Evolutionary conservation across 2,113 vertebrate species (phyloP).

Genomic region (Lota lota): DNA sequence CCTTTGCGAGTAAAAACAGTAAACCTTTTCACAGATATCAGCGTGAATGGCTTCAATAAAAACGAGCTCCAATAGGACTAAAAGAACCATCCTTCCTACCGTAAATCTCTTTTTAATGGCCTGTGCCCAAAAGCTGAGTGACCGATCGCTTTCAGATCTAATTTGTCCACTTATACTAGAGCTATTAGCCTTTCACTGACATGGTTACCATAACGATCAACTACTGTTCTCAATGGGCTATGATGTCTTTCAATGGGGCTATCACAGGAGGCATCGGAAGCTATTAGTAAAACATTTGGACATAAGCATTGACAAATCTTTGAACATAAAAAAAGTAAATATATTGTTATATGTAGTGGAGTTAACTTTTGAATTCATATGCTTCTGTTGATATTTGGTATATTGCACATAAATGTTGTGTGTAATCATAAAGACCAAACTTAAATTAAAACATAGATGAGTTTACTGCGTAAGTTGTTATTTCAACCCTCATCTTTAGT

Average conservation of each 20-base stretch:
- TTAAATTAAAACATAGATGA: too few species aligned
- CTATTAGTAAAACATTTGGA: conserved; percentile 15
- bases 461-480: too few species aligned
- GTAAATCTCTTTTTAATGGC: conserved; percentile 6
- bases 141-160: conserved; percentile 15
- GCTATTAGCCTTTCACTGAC: conserved; percentile 32
- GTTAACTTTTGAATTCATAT: too few species aligned
- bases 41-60: conserved; percentile 18
- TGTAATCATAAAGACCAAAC: too few species aligned
- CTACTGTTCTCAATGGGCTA: conserved; percentile 2
- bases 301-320: too few species aligned
- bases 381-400: too few species aligned
- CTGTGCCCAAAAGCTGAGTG: conserved; percentile 18
- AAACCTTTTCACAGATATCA: conserved; percentile 40
- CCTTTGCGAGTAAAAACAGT: conserved; percentile 25
- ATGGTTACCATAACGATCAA: conserved; percentile 41
- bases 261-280: conserved; percentile 26
- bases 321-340: too few species aligned
- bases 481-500: too few species aligned
- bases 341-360: too few species aligned
- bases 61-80: conserved; percentile 25
- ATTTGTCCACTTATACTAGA: conserved; percentile 32
- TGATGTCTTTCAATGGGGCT: conserved; percentile 33
- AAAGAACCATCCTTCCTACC: conserved; percentile 21
- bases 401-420: too few species aligned